Evolutionary conservation across 2,797 vertebrate species (phyloP).

Genomic region (Epinephelus coioides): DNA sequence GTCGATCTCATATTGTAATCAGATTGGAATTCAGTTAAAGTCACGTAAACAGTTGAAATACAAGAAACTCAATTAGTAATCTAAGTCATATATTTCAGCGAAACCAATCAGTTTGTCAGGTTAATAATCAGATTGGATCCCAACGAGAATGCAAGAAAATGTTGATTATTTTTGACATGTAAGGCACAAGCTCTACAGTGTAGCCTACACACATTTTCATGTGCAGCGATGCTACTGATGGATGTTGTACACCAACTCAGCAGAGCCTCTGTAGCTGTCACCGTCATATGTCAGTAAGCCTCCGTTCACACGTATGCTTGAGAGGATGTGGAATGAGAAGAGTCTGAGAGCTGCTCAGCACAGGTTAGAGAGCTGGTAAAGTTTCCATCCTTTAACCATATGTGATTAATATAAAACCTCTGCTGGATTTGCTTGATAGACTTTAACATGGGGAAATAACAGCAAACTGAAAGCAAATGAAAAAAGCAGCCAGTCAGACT

Average conservation of each 20-base stretch:
- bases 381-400: constrained; percentile 61
- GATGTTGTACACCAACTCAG: constrained; percentile 4
- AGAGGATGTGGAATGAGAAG: constrained; percentile 35
- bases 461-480: constrained; percentile 74
- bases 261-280: constrained; percentile 18
- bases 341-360: constrained; percentile 36
- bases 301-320: constrained; percentile 20
- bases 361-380: constrained; percentile 50
- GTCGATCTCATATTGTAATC: neutral
- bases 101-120: constrained; percentile 10
- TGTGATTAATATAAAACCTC: constrained; percentile 70
- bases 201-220: neutral
- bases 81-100: neutral
- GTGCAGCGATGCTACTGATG: constrained; percentile 1
- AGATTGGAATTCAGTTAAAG: constrained; percentile 2
- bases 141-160: neutral
- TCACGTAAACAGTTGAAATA: neutral
- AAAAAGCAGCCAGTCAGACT: constrained; percentile 50
- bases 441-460: constrained; percentile 72
- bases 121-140: neutral
- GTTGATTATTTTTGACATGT: constrained; percentile 27
- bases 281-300: constrained; percentile 18
- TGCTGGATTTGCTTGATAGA: constrained; percentile 71
- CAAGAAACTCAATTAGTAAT: constrained; percentile 5
- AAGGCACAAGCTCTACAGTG: neutral